Conservation (phyloP, 2,888 invertebrate species). For the Tetramorium bicarinatum region DNA sequence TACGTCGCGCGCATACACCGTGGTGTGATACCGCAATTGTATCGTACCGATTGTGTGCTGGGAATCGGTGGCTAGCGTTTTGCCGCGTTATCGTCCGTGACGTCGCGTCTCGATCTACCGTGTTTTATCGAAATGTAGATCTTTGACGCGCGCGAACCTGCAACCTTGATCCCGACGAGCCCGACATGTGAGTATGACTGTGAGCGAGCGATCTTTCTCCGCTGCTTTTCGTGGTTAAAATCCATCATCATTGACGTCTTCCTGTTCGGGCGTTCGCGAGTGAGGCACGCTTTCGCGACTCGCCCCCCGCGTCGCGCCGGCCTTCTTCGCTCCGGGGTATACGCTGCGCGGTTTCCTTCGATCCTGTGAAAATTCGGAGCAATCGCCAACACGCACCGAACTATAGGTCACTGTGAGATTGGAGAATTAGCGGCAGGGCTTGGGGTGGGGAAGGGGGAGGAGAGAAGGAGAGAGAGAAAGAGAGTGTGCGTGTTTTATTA, state of each 20-base stretch:
- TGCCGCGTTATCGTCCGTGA: not conserved
- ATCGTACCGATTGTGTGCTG: not conserved
- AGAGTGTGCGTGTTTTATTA: not conserved
- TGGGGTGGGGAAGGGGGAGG: not conserved
- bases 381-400: too few species aligned
- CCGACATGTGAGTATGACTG: conserved; percentile 13
- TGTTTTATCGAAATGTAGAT: conserved; percentile 28
- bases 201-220: not conserved
- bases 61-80: not conserved
- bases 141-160: not conserved
- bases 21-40: conserved; percentile 10
- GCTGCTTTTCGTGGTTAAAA: conserved; percentile 37
- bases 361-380: not conserved
- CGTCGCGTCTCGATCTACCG: not conserved
- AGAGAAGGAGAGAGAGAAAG: not conserved
- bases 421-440: not conserved
- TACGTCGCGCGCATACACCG: not conserved
- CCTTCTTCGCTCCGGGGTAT: not conserved
- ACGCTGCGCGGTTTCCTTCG: not conserved
- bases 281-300: not conserved
- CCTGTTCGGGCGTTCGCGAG: conserved; percentile 6
- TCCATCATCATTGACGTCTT: conserved; percentile 37
- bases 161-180: not conserved
- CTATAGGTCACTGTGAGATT: not conserved
- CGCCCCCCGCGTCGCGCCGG: not conserved